phyloP scores from a whole-genome alignment of 1,140 invertebrate genomes.

The Sinonovacula constricta region DNA sequence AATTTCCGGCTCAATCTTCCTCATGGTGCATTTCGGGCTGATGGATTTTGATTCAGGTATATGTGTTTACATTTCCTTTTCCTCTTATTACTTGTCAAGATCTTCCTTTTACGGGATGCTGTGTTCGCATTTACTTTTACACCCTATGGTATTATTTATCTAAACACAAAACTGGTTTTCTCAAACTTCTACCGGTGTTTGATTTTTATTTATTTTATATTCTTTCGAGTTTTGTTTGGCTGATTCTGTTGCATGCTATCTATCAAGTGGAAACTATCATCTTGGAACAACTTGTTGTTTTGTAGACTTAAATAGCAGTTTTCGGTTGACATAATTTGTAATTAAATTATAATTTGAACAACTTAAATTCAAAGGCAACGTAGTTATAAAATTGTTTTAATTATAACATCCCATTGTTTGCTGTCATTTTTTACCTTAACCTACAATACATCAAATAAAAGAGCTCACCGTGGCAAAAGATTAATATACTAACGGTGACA shows the following conservation, averaged over 20 bases:
- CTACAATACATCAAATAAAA: no score
- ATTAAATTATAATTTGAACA: no score
- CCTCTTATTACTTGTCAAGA: background rate
- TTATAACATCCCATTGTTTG: no score
- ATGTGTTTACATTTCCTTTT: background rate
- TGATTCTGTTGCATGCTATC: background rate
- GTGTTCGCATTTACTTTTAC: background rate
- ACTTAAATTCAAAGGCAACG: no score
- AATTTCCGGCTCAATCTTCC: slow-evolving; percentile 43
- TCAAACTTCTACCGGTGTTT: no score
- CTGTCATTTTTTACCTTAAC: no score
- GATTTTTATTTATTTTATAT: background rate
- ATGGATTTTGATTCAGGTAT: slow-evolving; percentile 48
- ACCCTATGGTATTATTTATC: background rate
- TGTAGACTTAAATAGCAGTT: no score
- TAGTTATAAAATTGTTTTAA: no score
- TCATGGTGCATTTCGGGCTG: slow-evolving; percentile 23
- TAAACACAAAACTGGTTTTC: background rate
- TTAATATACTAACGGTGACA: no score
- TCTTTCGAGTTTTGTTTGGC: background rate
- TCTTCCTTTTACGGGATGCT: background rate
- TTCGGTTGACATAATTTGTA: no score
- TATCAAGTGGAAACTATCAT: background rate
- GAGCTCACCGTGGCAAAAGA: no score
- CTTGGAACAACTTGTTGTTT: background rate